Conservation (phyloP, 1,140 invertebrate genomes). For the Dendrolimus punctatus region DNA sequence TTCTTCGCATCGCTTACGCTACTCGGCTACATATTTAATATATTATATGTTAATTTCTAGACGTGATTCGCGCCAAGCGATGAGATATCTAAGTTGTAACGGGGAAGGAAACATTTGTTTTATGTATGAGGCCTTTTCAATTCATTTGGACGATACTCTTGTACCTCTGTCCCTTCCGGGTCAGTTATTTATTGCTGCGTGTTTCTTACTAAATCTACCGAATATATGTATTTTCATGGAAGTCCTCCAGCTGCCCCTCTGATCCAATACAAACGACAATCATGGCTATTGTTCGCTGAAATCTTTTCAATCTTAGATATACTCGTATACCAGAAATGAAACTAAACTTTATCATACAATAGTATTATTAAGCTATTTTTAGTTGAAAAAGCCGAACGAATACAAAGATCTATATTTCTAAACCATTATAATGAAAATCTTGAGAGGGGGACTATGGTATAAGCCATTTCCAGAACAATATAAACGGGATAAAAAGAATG, state of each 20-base stretch:
- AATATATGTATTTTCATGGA: slow-evolving; percentile 28
- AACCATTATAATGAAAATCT: too few species aligned
- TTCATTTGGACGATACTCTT: slow-evolving; percentile 61
- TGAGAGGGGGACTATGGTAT: too few species aligned
- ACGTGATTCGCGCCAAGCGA: slow-evolving; percentile 25
- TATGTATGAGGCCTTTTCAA: slow-evolving; percentile 66
- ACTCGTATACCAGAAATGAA: background rate
- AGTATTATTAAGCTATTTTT: too few species aligned
- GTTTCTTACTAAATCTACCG: slow-evolving; percentile 50
- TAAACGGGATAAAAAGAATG: too few species aligned
- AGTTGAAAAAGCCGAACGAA: too few species aligned
- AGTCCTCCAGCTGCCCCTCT: slow-evolving; percentile 11
- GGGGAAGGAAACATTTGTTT: slow-evolving; percentile 44
- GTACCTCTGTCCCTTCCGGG: slow-evolving; percentile 63
- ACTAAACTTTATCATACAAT: too few species aligned
- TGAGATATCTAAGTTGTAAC: slow-evolving; percentile 34
- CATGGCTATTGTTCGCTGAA: slow-evolving; percentile 12
- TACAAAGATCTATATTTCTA: too few species aligned
- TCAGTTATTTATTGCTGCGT: slow-evolving; percentile 62
- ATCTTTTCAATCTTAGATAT: background rate
- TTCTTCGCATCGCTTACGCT: too few species aligned
- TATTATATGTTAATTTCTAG: slow-evolving; percentile 26
- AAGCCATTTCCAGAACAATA: too few species aligned
- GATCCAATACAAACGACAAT: slow-evolving; percentile 19
- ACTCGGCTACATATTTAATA: too few species aligned